phyloP scores from a whole-genome alignment of 2,113 vertebrate species.

The Macrotus californicus region DNA sequence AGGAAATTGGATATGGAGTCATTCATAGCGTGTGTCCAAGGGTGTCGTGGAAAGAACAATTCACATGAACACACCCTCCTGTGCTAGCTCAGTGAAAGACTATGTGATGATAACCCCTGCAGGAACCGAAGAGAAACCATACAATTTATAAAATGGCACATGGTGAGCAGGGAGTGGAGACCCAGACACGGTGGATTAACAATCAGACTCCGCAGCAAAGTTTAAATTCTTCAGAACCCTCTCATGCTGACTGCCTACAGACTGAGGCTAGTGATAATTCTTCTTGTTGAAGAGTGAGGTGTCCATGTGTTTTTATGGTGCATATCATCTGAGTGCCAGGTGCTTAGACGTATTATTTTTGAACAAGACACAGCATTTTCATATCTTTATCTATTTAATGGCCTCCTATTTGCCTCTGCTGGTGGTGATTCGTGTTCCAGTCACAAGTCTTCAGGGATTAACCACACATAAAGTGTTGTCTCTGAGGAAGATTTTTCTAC shows the following conservation, averaged over 20 bases:
- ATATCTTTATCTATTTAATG: slow-evolving; percentile 51
- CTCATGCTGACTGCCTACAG: neutral
- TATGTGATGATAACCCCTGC: neutral
- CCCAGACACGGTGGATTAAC: neutral
- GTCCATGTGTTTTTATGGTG: slow-evolving; percentile 2
- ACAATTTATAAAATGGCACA: neutral
- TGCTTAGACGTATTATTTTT: slow-evolving; percentile 8
- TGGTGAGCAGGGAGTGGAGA: neutral
- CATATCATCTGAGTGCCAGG: neutral
- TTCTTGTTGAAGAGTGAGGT: neutral
- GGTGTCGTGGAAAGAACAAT: neutral
- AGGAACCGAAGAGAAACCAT: neutral
- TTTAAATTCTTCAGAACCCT: neutral
- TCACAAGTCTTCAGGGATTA: slow-evolving; percentile 22
- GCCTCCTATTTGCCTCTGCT: slow-evolving; percentile 35
- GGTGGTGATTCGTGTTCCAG: slow-evolving; percentile 42
- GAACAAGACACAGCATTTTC: slow-evolving; percentile 9
- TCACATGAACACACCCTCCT: neutral
- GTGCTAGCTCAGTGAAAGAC: neutral
- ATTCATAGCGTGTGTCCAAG: rapidly evolving
- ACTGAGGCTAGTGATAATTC: neutral
- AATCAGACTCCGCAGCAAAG: neutral
- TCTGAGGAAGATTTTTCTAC: neutral
- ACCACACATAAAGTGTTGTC: slow-evolving; percentile 17
- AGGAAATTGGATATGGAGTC: neutral